Percentiles rank a stretch among this genome's conserved stretches.
These are phyloP conservation scores for Callocephalon fimbriatum DNA, from an alignment of 2,113 vertebrate species.

Conservation along the genomic window DNA sequence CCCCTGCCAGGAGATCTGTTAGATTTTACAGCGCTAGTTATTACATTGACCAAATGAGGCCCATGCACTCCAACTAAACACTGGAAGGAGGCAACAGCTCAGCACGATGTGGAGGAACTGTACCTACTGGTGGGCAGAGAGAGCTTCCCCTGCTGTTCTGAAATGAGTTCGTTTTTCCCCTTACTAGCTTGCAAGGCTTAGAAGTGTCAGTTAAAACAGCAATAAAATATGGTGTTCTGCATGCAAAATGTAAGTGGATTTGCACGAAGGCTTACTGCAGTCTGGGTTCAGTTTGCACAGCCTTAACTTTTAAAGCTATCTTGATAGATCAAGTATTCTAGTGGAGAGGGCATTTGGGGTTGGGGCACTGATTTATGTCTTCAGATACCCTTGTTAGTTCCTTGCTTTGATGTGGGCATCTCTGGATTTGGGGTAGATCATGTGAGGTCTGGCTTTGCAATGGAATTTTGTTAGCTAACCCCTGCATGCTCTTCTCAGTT, in stretches of 20 bases:
- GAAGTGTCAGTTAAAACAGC: not conserved
- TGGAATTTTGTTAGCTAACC: not conserved
- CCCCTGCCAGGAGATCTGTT: not conserved
- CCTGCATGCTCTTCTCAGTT: no score
- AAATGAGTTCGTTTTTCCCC: not conserved
- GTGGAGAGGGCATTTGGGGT: not conserved
- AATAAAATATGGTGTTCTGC: not conserved
- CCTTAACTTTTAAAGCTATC: not conserved
- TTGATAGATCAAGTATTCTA: not conserved
- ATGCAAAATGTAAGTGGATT: not conserved
- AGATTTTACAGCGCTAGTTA: not conserved
- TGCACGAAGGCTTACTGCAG: not conserved
- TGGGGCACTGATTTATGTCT: not conserved
- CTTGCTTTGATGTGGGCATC: not conserved
- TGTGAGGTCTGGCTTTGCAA: not conserved
- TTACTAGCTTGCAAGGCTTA: not conserved
- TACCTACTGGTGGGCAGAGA: not conserved
- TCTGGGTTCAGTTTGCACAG: not conserved
- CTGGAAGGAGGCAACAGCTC: not conserved
- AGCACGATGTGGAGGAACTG: not conserved
- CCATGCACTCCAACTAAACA: not conserved
- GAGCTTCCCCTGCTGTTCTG: not conserved
- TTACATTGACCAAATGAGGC: not conserved
- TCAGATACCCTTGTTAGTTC: not conserved
- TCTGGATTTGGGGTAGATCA: not conserved